Conservation (phyloP, 2,113 vertebrate species). For the Pseudonaja textilis region DNA sequence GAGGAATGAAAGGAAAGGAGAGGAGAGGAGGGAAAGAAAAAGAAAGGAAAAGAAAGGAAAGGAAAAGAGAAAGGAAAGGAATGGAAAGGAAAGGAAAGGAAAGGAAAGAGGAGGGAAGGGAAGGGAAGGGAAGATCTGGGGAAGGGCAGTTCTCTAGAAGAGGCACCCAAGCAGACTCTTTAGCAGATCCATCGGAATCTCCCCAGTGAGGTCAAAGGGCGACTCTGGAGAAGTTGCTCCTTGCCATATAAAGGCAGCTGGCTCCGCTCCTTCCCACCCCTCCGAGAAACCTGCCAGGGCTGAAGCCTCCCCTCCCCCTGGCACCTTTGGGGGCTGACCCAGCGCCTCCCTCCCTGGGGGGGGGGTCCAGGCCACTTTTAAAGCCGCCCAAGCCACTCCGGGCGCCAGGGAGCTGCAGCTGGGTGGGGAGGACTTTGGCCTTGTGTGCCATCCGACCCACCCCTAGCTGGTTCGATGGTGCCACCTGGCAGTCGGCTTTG, state of each 20-base stretch:
- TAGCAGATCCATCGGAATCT: not conserved
- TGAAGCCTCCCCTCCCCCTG: not conserved
- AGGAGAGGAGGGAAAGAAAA: no score
- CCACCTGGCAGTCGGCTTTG: not conserved
- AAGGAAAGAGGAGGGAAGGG: no score
- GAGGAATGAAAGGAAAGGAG: no score
- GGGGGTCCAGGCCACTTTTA: no score
- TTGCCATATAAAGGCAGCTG: not conserved
- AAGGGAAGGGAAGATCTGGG: not conserved
- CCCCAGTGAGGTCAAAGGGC: not conserved
- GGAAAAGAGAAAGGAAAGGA: rapidly evolving
- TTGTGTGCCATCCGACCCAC: not conserved
- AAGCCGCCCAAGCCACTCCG: no score
- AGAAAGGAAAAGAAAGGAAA: not conserved
- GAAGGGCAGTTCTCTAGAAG: not conserved
- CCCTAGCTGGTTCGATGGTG: not conserved
- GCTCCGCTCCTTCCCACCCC: not conserved
- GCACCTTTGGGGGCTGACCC: not conserved
- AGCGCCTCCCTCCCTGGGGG: no score
- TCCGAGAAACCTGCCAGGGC: not conserved
- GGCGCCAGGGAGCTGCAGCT: not conserved
- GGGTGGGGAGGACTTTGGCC: no score
- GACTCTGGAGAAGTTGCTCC: not conserved
- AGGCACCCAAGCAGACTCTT: not conserved
- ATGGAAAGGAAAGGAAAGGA: no score